Conservation (phyloP, 2,797 vertebrate genomes). For the Sarcoramphus papa region DNA sequence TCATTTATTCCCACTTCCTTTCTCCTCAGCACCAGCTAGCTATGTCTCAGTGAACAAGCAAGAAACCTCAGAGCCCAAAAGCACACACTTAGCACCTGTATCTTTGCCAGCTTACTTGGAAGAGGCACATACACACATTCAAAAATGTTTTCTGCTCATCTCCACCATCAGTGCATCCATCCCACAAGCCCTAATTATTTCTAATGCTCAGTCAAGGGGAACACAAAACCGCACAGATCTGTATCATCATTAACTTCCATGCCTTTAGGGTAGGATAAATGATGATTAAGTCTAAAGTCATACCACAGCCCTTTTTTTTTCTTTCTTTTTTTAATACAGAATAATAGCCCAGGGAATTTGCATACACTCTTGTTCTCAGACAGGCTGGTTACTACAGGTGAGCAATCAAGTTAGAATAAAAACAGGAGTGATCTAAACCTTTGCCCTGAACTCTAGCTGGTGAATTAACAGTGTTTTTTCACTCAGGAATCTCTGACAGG, state of each 20-base stretch:
- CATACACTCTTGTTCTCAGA: background rate
- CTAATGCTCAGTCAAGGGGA: conserved; percentile 59
- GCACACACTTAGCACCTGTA: background rate
- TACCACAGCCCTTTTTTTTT: background rate
- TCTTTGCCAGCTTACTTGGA: conserved; percentile 18
- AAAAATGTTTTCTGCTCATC: conserved; percentile 30
- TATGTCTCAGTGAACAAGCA: background rate
- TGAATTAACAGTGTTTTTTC: background rate
- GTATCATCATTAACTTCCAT: conserved; percentile 61
- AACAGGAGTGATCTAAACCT: conserved; percentile 6
- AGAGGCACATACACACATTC: background rate
- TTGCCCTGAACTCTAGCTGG: background rate
- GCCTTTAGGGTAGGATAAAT: conserved; percentile 57
- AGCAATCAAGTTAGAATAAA: conserved; percentile 17
- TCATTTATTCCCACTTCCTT: conserved; percentile 2
- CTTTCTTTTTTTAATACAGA: background rate
- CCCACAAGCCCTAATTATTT: conserved; percentile 56
- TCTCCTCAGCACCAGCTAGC: background rate
- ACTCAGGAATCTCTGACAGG: background rate
- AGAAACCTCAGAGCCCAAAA: conserved; percentile 2
- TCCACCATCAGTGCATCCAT: conserved; percentile 35
- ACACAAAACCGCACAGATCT: conserved; percentile 58
- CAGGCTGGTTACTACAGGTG: background rate
- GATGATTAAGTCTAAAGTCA: conserved; percentile 58
- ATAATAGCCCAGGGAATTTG: conserved; percentile 10